Conservation (phyloP, 2,888 invertebrate species). For the Drosophila infuscata region DNA sequence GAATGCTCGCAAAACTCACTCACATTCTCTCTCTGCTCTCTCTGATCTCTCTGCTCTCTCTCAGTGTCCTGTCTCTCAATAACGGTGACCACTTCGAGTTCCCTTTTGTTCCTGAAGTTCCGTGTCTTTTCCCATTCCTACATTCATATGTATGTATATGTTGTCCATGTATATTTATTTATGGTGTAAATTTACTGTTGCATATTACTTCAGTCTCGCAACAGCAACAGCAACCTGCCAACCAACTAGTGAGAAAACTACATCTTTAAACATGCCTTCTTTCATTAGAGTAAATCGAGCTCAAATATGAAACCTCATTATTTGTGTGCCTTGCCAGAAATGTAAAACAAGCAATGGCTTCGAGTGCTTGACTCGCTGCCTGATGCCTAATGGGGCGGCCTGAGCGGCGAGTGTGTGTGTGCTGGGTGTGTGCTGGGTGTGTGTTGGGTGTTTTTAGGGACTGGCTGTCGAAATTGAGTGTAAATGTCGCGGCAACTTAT, state of each 20-base stretch:
- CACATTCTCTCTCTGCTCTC: too few relatives aligned
- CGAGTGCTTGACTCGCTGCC: slow-evolving; percentile 23
- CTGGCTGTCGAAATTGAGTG: slow-evolving; percentile 60
- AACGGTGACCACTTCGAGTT: too few relatives aligned
- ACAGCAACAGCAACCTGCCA: background rate
- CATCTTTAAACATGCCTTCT: slow-evolving; percentile 4
- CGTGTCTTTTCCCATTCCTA: too few relatives aligned
- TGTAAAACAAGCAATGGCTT: slow-evolving; percentile 35
- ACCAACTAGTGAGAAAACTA: slow-evolving; percentile 42
- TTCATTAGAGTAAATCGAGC: background rate
- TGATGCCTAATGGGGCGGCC: slow-evolving; percentile 7
- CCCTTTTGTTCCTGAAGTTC: too few relatives aligned
- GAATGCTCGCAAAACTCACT: too few relatives aligned
- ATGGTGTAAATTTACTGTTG: background rate
- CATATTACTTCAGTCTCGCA: background rate
- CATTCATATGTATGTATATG: too few relatives aligned
- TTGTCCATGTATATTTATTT: background rate
- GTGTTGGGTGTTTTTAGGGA: slow-evolving; percentile 1
- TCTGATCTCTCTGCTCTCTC: too few relatives aligned
- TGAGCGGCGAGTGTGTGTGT: background rate
- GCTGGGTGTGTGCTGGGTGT: background rate
- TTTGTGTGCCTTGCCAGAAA: slow-evolving; percentile 43
- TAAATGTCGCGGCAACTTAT: slow-evolving; percentile 77
- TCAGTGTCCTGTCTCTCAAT: too few relatives aligned
- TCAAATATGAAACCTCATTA: slow-evolving; percentile 34